Percentiles rank a stretch among this genome's conserved stretches.
Conservation (phyloP, 2,888 invertebrate species). For the Tetragnatha montana region DNA sequence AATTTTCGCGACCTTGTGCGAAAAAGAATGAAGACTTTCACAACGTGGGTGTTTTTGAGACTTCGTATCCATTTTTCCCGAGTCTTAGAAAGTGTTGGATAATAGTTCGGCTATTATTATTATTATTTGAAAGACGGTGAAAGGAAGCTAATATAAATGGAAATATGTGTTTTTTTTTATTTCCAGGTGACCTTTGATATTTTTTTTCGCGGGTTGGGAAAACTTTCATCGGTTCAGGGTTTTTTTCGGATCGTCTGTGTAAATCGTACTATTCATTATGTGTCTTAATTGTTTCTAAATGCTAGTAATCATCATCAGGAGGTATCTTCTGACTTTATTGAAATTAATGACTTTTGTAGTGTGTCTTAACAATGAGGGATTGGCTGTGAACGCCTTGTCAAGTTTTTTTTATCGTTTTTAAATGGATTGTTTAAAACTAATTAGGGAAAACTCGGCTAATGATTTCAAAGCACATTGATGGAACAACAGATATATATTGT, state of each 20-base stretch:
- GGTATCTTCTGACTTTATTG: neutral
- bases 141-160: slow-evolving; percentile 47
- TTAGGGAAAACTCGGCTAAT: too few species aligned
- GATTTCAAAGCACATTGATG: too few species aligned
- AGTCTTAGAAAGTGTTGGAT: slow-evolving; percentile 6
- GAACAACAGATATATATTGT: too few species aligned
- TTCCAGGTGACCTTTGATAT: slow-evolving; percentile 22
- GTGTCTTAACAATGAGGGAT: neutral
- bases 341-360: neutral
- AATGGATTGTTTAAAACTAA: too few species aligned
- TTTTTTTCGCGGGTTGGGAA: neutral
- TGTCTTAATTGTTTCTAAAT: slow-evolving; percentile 4
- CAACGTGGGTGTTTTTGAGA: slow-evolving; percentile 40
- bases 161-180: slow-evolving; percentile 23
- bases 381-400: neutral
- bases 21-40: slow-evolving; percentile 32
- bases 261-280: slow-evolving; percentile 37
- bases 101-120: slow-evolving; percentile 24
- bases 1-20: slow-evolving; percentile 49
- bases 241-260: neutral
- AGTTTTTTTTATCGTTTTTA: too few species aligned
- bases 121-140: slow-evolving; percentile 23
- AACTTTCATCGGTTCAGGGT: slow-evolving; percentile 22
- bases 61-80: slow-evolving; percentile 40
- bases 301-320: neutral